These are phyloP conservation scores for Meriones psammophilus DNA, from an alignment of 2,797 vertebrate genomes.

Conservation along the genomic window DNA sequence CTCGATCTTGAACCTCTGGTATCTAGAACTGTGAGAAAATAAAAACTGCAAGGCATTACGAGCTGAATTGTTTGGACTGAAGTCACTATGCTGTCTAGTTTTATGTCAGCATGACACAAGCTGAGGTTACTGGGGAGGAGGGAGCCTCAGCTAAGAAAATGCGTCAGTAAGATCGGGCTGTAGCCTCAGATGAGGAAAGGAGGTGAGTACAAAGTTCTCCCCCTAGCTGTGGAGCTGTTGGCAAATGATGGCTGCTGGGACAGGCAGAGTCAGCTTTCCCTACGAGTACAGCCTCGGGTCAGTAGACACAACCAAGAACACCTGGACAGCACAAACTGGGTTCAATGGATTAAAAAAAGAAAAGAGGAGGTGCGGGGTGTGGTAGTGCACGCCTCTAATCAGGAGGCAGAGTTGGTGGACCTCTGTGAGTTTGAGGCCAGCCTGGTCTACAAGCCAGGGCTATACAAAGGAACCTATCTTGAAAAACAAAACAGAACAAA, in stretches of 20 bases:
- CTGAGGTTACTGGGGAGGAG: background rate
- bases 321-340: background rate
- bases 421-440: background rate
- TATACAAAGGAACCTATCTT: background rate
- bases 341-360: background rate
- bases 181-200: background rate
- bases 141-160: background rate
- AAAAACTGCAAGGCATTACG: background rate
- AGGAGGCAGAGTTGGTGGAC: background rate
- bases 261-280: background rate
- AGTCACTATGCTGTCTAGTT: background rate
- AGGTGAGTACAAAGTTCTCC: background rate
- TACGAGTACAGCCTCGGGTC: background rate
- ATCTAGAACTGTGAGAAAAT: conserved; percentile 16
- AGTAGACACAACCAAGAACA: background rate
- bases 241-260: background rate
- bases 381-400: background rate
- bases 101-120: background rate
- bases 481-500: background rate
- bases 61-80: background rate
- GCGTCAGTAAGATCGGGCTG: background rate
- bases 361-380: background rate
- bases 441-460: background rate
- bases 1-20: background rate
- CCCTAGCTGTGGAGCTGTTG: background rate